Evolutionary conservation across 2,888 invertebrate species (phyloP).

Genomic region (Cistogaster globosa): DNA sequence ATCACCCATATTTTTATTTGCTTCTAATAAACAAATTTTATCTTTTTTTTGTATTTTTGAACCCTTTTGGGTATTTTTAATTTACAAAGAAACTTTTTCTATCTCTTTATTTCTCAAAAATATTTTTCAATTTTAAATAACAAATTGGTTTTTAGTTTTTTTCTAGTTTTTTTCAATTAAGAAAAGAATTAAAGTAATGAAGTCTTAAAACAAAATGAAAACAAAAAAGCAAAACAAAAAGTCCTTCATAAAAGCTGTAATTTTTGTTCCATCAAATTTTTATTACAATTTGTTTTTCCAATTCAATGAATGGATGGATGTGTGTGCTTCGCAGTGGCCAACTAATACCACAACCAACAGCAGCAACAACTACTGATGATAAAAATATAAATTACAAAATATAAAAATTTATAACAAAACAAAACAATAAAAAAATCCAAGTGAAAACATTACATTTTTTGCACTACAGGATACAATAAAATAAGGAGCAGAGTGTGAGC

Average conservation of each 20-base stretch:
- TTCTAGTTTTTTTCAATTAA: conserved; percentile 62
- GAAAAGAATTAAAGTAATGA: conserved; percentile 41
- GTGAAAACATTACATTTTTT: not conserved
- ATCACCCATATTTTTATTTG: too few relatives aligned
- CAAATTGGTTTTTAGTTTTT: conserved; percentile 58
- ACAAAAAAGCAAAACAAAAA: conserved; percentile 34
- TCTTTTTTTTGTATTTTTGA: not conserved
- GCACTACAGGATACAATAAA: not conserved
- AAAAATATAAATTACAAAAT: conserved; percentile 39
- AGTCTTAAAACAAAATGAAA: conserved; percentile 12
- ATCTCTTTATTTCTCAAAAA: not conserved
- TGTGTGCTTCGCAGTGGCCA: conserved; percentile 24
- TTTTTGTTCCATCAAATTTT: conserved; percentile 69
- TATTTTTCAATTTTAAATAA: conserved; percentile 52
- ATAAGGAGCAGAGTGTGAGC: not conserved
- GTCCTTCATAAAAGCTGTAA: conserved; percentile 66
- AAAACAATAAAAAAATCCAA: not conserved
- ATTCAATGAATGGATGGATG: conserved; percentile 51
- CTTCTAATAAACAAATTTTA: too few relatives aligned
- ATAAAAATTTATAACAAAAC: not conserved
- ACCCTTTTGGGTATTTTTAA: not conserved
- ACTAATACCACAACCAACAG: conserved; percentile 21
- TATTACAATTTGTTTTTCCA: conserved; percentile 67
- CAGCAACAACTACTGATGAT: conserved; percentile 26
- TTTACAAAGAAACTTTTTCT: not conserved